Evolutionary conservation across 2,113 vertebrate genomes (phyloP), one percentile per base, ranked within the genome.

Genomic region (Solenodon paradoxus): DNA sequence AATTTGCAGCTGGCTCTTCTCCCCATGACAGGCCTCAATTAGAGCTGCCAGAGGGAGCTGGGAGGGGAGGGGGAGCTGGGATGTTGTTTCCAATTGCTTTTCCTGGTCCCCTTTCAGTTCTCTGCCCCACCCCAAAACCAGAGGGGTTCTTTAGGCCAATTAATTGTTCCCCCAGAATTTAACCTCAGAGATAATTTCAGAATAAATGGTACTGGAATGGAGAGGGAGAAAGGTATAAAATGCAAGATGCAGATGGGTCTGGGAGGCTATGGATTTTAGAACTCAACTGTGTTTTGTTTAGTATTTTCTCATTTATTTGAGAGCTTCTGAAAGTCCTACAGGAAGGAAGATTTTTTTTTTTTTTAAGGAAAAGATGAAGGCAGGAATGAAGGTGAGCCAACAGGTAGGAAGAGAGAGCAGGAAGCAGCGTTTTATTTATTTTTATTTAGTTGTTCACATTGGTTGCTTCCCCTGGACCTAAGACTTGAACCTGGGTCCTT

Each of bases 1-100:
- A 96, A 87, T 97, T 97, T 95, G 88, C 94, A 91, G 74, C 85
- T 64, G 88, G 82, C 83, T 86, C 88, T 95, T 91, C 66, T 82
- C 94, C 51, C 61, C 26, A 55, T 93, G 93, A 97, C 96, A 96
- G 94, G 97, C 89, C 87, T 97, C 93, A 94, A 90, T 97, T 97
- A 97, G 90, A 96, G 92, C 87, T 80, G 80, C 93, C 85, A 94
- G 82, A 93, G 53, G 80, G 92, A 94, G 57, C 15, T 40, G 57
- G 30, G 40, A 30, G 35, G 66, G 95, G 88, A 72, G 81, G 84
- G 45, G 59, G 42, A 69, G 40, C 49, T 72, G 88, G 28, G 71
- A n/a, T 38, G 32, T 17, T 79, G 71, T 35, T 92, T 40, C 55
- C 45, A 88, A 10, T 59, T 72, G 74, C 81, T 88, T 84, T 30